Evolutionary conservation across 2,113 vertebrate genomes (phyloP), one percentile per base, ranked within the genome.

Genomic region (Heterochromis multidens): DNA sequence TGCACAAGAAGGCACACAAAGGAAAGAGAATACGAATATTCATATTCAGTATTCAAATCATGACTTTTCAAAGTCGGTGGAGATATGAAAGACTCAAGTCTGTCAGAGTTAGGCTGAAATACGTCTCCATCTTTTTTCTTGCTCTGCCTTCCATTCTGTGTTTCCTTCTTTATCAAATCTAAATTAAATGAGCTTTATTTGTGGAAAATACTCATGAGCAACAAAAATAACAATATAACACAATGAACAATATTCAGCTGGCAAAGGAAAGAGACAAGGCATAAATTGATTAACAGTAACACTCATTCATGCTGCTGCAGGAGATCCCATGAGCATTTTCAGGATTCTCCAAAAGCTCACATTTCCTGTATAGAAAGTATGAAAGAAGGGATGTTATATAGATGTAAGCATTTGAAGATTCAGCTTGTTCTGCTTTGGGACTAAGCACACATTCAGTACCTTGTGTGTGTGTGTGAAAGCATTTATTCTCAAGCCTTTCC

Each of bases 31-130:
- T 83, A 54, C 10, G 27, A 78, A 79, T 80, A 85, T 78, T 72
- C 60, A 61, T 82, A 79, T 63, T 94, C 72, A 85, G 84, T 88
- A 94, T 91, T 95, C 90, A 67, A 33, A 79, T 87, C 89, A 82
- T 84, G 88, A 91, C 85, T 93, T 92, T 89, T 92, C 80, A 90
- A 94, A 92, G 89, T 90, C 54, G 27, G 77, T 14, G 1, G 46
- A 87, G 91, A 89, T 87, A 89, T 83, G 82, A 92, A 84, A 81
- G 81, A 83, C 80, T 91, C 25, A 23, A 84, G 84, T 91, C 87
- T 89, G 77, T 87, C 87, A 88, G 88, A 86, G 82, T 83, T 46
- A 17, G 60, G 61, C 76, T 33, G 70, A 82, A 87, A 88, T 49
- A 82, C 49, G 33, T 54, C 79, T 35, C 33, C 1, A 5, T 79